phyloP scores from a whole-genome alignment of 2,113 vertebrate species.

The Hylia prasina region DNA sequence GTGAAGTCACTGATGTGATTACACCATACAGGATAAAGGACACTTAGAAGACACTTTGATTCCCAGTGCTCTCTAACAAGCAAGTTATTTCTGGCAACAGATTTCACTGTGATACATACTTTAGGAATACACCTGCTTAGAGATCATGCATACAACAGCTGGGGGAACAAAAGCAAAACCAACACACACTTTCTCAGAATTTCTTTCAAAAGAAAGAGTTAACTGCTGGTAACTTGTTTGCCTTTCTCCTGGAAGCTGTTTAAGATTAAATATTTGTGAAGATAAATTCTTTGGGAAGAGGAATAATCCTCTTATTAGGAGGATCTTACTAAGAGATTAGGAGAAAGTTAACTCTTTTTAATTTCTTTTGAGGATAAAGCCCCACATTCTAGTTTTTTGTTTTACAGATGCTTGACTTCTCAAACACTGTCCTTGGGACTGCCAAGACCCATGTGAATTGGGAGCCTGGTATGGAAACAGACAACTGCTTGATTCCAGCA shows the following conservation, averaged over 20 bases:
- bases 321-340: too few species aligned
- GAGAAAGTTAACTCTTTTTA: not conserved
- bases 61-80: not conserved
- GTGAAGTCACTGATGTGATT: not conserved
- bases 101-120: not conserved
- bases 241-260: not conserved
- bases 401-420: not conserved
- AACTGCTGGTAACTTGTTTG: not conserved
- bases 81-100: constrained; percentile 16
- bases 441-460: rapidly evolving
- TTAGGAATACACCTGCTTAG: not conserved
- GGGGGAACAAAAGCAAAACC: not conserved
- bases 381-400: not conserved
- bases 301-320: not conserved
- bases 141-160: not conserved
- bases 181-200: not conserved
- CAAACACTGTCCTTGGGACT: not conserved
- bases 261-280: not conserved
- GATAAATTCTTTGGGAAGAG: not conserved
- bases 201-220: not conserved
- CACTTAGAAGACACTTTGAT: not conserved
- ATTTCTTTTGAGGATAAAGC: not conserved
- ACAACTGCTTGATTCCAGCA: not conserved
- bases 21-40: not conserved
- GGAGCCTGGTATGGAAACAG: not conserved